These are phyloP conservation scores for Pithys albifrons DNA, from an alignment of 2,113 vertebrate genomes.

Conservation along the genomic window DNA sequence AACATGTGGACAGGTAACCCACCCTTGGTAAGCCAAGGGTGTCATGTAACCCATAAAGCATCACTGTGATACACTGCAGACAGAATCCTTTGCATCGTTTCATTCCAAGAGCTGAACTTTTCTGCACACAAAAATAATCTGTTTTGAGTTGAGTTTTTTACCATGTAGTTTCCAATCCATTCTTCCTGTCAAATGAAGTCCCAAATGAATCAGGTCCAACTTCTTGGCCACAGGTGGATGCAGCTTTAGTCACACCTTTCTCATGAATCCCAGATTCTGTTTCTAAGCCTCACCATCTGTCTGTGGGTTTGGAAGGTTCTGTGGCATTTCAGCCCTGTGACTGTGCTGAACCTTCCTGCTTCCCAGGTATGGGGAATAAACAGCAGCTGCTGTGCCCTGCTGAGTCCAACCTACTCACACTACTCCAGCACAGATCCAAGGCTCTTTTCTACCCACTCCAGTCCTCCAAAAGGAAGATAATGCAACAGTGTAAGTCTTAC, in stretches of 20 bases:
- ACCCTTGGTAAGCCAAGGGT: rapidly evolving
- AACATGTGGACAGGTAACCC: neutral
- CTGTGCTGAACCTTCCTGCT: neutral
- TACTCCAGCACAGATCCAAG: neutral
- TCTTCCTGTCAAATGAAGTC: neutral
- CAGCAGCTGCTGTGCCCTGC: neutral
- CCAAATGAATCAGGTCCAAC: neutral
- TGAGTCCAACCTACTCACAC: neutral
- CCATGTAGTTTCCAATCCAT: neutral
- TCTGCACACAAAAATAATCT: neutral
- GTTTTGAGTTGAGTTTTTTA: neutral
- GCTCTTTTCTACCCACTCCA: neutral
- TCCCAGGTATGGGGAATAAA: neutral
- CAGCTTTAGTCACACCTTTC: neutral
- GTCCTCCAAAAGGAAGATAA: neutral
- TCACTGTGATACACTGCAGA: neutral
- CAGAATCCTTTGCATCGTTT: neutral
- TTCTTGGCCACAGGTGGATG: neutral
- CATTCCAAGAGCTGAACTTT: neutral
- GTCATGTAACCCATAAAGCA: neutral
- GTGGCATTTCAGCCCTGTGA: neutral
- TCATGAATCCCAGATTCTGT: neutral
- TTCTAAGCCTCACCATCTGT: neutral
- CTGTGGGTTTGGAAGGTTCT: neutral
- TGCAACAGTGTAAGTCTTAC: neutral